Conservation (phyloP, 2,113 vertebrate genomes). For the Aldabrachelys gigantea region DNA sequence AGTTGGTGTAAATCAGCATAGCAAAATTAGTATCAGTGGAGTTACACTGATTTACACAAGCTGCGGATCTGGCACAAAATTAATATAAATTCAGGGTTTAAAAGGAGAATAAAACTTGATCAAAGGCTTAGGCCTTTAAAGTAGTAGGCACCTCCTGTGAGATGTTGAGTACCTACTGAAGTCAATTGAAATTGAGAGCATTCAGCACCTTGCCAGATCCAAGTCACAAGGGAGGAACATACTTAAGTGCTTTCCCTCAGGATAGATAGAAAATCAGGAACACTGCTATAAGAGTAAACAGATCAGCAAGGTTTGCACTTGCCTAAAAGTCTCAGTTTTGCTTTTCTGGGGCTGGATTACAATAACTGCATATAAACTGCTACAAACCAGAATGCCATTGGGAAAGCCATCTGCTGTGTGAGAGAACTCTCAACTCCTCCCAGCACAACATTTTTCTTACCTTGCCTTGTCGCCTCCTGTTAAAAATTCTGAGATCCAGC, state of each 20-base stretch:
- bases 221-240: background rate
- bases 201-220: background rate
- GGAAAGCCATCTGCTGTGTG: background rate
- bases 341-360: background rate
- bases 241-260: background rate
- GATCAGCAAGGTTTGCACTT: rapidly evolving
- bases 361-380: rapidly evolving
- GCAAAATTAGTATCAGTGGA: background rate
- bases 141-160: rapidly evolving
- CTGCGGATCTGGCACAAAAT: background rate
- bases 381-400: rapidly evolving
- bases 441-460: background rate
- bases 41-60: background rate
- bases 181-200: rapidly evolving
- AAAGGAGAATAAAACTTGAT: background rate
- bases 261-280: background rate
- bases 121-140: rapidly evolving
- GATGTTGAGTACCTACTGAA: background rate
- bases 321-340: rapidly evolving
- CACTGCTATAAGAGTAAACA: rapidly evolving
- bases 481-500: background rate
- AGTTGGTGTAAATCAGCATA: background rate
- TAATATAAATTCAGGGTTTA: background rate
- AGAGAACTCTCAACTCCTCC: background rate
- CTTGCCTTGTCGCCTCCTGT: background rate